Evolutionary conservation across 2,797 vertebrate genomes (phyloP).

Genomic region (Jordanella pulchra): DNA sequence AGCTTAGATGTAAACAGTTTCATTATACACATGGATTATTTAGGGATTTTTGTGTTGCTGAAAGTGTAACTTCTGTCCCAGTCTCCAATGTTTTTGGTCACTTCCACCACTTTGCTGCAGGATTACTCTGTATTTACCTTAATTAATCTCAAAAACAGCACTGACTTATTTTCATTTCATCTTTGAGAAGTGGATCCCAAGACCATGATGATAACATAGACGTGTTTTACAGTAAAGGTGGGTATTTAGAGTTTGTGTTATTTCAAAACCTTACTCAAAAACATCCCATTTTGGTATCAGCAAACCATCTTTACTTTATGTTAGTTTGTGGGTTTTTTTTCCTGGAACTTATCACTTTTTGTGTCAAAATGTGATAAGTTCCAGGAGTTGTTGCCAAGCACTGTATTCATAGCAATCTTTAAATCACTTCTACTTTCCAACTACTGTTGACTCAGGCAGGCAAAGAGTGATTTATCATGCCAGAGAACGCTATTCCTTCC

Average conservation of each 20-base stretch:
- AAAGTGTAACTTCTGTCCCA: background rate
- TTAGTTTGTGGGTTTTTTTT: too few species aligned
- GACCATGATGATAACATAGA: background rate
- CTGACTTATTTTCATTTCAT: background rate
- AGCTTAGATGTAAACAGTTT: background rate
- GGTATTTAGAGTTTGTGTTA: background rate
- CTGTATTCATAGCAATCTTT: constrained; percentile 18
- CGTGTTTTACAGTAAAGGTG: background rate
- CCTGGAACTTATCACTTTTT: too few species aligned
- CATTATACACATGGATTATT: background rate
- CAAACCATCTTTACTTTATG: background rate
- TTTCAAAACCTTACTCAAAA: background rate
- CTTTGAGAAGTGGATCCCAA: background rate
- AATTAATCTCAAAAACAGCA: background rate
- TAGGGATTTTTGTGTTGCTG: background rate
- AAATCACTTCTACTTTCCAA: constrained; percentile 41
- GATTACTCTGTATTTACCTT: background rate
- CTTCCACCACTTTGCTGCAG: background rate
- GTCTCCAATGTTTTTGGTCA: background rate
- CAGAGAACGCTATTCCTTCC: constrained; percentile 65
- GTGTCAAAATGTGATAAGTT: background rate
- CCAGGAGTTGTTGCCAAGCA: background rate
- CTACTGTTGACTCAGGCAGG: constrained; percentile 54
- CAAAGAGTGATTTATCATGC: constrained; percentile 78
- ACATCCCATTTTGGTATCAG: background rate